Evolutionary conservation across 2,888 invertebrate genomes (phyloP).

Genomic region (Rhodophaea formosa): DNA sequence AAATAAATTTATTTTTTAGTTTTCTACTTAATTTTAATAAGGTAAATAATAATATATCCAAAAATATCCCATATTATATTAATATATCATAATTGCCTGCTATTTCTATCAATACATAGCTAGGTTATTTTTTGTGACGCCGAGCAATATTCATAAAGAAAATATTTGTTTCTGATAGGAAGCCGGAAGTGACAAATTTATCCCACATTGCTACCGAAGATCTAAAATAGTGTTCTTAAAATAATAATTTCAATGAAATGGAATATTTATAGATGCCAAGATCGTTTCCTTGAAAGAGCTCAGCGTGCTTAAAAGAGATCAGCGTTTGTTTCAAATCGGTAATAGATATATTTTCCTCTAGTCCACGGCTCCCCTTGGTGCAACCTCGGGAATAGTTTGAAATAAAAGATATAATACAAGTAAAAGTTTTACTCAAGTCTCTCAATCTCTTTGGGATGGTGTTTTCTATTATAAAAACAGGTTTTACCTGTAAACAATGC

Average conservation of each 20-base stretch:
- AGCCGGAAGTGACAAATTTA: neutral
- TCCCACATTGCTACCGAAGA: neutral
- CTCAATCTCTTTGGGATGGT: neutral
- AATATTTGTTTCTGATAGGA: neutral
- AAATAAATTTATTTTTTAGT: too few species aligned
- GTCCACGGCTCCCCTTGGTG: too few species aligned
- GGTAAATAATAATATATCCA: too few species aligned
- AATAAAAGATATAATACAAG: too few species aligned
- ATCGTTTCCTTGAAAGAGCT: neutral
- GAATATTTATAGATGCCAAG: constrained; percentile 7
- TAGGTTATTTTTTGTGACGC: neutral
- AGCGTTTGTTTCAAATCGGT: constrained; percentile 14
- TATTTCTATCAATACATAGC: too few species aligned
- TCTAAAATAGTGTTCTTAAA: neutral
- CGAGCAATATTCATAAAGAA: neutral
- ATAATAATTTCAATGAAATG: constrained; percentile 11
- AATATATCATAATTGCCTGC: too few species aligned
- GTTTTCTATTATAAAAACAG: neutral
- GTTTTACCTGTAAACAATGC: neutral
- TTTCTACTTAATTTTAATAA: too few species aligned
- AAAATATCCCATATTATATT: too few species aligned
- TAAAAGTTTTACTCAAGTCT: too few species aligned
- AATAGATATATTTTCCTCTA: neutral
- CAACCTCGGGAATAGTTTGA: too few species aligned
- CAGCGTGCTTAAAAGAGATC: constrained; percentile 10